Base-by-base conservation (phyloP, 1,140 invertebrate genomes). In the Tribolium madens region DNA sequence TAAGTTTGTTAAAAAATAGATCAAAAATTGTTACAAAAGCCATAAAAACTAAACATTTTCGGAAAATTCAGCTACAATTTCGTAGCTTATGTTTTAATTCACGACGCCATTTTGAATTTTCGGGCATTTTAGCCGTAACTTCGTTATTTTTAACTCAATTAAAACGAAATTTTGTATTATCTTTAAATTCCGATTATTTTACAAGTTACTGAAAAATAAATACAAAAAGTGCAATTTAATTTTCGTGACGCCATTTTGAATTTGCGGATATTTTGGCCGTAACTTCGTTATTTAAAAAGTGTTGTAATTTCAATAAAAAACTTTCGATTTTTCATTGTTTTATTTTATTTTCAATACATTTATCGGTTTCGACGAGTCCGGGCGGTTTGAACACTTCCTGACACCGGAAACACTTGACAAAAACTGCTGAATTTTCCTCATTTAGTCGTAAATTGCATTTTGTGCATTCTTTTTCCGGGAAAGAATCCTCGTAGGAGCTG, bases 341-440 rank as follows among this genome's bases (percentile, higher is more conserved):
- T 42, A n/a, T 31, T 31, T 6, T 31, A 3, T 31, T 31, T 31
- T 60, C 21, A 7, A 60, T 33, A 26, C 57, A 64, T 13, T 64
- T 64, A 6, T 64, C 9, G n/a, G 21, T 31, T 64, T 64, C 57
- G 18, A 64, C 26, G 1, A 64, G 14, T 13, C 1, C 1, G 1
- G 57, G 57, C 6, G 57, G 57, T 9, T 64, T 64, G 26, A 64
- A 64, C 1, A 33, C 26, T 2, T 33, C 13, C 26, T 64, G 57
- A 10, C 57, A 64, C 14, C 57, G 10, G 57, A 13, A 64, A 33
- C 57, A 64, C 57, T 33, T 64, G n/a, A 64, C 57, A 9, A 33
- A 33, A 9, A 64, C 57, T n/a, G 21, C 57, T 1, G 57, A 13
- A 26, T 64, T 64, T 31, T 64, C 57, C 1, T 33, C 10, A 14